Evolutionary conservation across 2,113 vertebrate species (phyloP), one percentile per base, ranked within the genome.

Genomic region (Podocnemis expansa): DNA sequence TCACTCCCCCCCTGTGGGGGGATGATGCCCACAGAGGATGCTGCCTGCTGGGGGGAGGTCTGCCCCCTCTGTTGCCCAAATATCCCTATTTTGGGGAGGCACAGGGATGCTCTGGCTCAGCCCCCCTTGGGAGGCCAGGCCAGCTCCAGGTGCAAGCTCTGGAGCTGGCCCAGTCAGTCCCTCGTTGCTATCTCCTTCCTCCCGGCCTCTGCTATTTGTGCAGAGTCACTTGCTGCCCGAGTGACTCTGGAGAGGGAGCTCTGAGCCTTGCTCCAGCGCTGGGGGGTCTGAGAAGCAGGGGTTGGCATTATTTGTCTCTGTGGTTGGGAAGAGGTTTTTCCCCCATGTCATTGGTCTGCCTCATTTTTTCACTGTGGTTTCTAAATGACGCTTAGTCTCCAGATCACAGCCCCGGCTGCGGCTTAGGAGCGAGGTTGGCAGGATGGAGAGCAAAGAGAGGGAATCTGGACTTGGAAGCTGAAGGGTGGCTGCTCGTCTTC

Each of bases 151-250:
- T 92, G 91, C 60, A n/a, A 84, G 43, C 25, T 85, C 34, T 10
- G 31, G 49, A n/a, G 13, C 31, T n/a, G 49, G 29, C 78, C 51
- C 31, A 9, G 56, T 82, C 25, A 2, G n/a, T n/a, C n/a, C n/a
- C 75, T 54, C 22, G 19, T 56, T 8, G 45, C 82, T 55, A 3
- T 3, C 12, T 38, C 34, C 49, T 11, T 27, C 51, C 24, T 88
- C 49, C 52, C 31, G 45, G 58, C 54, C 73, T 22, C 83, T 89
- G 81, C 87, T 78, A 96, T 96, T 96, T 97, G 94, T 97, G 97
- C 97, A 93, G 94, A 97, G 97, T 97, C 97, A 97, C 96, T 93
- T 56, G 90, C 49, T 54, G 94, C 88, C 63, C 31, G 70, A 92
- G 89, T 93, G 93, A 88, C 87, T 95, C 88, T 27, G 67, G n/a